Conservation (phyloP, 2,113 vertebrate genomes). For the Thalassarche chlororhynchos region DNA sequence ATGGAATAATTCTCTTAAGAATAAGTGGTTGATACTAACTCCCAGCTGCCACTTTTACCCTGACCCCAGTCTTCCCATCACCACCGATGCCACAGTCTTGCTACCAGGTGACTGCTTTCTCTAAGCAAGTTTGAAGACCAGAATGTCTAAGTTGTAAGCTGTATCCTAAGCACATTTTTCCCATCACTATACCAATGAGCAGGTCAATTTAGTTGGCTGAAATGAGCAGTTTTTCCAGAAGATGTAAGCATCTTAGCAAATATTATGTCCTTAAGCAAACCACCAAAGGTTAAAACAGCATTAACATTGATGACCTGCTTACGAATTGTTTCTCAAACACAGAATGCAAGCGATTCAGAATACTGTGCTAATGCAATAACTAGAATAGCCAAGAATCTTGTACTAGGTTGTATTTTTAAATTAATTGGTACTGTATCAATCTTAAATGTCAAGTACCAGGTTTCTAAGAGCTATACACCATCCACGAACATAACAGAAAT, state of each 20-base stretch:
- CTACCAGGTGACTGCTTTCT: background rate
- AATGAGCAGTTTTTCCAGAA: background rate
- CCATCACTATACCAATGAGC: background rate
- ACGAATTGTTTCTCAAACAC: background rate
- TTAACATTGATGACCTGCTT: conserved; percentile 31
- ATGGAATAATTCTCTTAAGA: background rate
- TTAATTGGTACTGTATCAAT: conserved; percentile 18
- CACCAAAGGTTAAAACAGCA: conserved; percentile 44
- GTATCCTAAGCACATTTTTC: background rate
- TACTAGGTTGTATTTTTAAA: background rate
- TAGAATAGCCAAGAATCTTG: conserved; percentile 5
- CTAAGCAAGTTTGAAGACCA: background rate
- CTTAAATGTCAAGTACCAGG: conserved; percentile 4
- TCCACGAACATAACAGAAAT: background rate
- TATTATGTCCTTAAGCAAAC: conserved; percentile 15
- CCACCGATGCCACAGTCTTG: background rate
- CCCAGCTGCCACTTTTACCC: background rate
- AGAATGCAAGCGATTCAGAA: conserved; percentile 7
- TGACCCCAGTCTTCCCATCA: background rate
- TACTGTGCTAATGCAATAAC: conserved; percentile 56
- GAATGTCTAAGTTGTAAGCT: background rate
- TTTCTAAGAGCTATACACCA: background rate
- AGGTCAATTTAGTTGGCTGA: background rate
- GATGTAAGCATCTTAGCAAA: background rate
- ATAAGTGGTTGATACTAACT: background rate